These are phyloP conservation scores for Sebastes fasciatus DNA, from an alignment of 2,113 vertebrate genomes.

Conservation along the genomic window DNA sequence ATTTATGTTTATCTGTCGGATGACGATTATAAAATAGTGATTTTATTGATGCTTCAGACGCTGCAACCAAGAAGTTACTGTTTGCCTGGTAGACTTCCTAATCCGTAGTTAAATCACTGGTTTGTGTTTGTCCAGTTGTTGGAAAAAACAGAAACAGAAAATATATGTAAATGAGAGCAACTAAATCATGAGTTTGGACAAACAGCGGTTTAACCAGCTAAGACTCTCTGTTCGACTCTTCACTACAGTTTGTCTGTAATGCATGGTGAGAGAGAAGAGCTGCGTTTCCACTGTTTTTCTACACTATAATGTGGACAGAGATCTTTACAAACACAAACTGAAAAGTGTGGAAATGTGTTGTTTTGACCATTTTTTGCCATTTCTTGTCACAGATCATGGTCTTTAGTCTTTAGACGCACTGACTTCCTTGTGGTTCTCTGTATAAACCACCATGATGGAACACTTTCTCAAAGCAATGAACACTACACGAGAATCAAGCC, in stretches of 20 bases:
- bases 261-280: too few relatives aligned
- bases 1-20: background rate
- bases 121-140: background rate
- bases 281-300: background rate
- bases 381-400: background rate
- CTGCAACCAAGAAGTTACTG: too few relatives aligned
- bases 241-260: too few relatives aligned
- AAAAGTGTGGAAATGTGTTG: background rate
- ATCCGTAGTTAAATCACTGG: too few relatives aligned
- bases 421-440: background rate
- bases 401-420: background rate
- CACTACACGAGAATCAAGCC: too few relatives aligned
- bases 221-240: too few relatives aligned
- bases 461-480: too few relatives aligned
- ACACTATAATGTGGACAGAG: background rate
- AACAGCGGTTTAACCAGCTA: background rate
- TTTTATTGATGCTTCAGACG: background rate
- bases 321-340: background rate
- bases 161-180: background rate
- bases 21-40: background rate
- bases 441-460: background rate
- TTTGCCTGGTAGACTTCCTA: too few relatives aligned
- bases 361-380: too few relatives aligned
- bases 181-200: background rate
- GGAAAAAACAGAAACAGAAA: background rate